Percentiles rank a stretch among this genome's conserved stretches.
phyloP scores from a whole-genome alignment of 2,113 vertebrate species.

The Semnornis frantzii region DNA sequence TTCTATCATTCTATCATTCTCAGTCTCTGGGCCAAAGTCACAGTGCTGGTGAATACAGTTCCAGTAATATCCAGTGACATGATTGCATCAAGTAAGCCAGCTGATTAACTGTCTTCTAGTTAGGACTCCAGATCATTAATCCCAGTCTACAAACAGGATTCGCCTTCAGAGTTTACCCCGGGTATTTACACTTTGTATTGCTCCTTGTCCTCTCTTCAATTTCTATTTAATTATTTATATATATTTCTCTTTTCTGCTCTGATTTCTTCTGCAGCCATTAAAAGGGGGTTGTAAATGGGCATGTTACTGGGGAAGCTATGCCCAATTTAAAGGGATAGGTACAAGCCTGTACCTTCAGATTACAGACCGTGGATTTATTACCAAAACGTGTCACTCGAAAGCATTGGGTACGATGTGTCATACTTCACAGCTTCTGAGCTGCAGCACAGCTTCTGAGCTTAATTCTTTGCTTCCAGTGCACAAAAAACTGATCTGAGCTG shows the following conservation, averaged over 20 bases:
- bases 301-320: neutral
- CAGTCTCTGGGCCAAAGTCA: neutral
- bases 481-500: neutral
- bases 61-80: neutral
- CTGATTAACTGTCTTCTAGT: neutral
- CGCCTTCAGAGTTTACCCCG: neutral
- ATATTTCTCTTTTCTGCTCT: neutral
- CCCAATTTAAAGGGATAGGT: neutral
- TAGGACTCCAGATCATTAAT: neutral
- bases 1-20: no score
- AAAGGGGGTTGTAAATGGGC: neutral
- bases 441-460: neutral
- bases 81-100: neutral
- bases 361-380: neutral
- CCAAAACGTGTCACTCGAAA: neutral
- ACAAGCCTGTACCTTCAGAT: neutral
- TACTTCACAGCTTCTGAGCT: neutral
- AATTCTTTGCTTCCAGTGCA: neutral
- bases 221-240: neutral
- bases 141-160: neutral
- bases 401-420: neutral
- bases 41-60: neutral
- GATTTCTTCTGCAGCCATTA: neutral
- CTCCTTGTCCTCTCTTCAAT: neutral
- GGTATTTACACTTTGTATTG: neutral